Evolutionary conservation across 2,888 invertebrate genomes (phyloP).

Genomic region (Drosophila suboccidentalis): DNA sequence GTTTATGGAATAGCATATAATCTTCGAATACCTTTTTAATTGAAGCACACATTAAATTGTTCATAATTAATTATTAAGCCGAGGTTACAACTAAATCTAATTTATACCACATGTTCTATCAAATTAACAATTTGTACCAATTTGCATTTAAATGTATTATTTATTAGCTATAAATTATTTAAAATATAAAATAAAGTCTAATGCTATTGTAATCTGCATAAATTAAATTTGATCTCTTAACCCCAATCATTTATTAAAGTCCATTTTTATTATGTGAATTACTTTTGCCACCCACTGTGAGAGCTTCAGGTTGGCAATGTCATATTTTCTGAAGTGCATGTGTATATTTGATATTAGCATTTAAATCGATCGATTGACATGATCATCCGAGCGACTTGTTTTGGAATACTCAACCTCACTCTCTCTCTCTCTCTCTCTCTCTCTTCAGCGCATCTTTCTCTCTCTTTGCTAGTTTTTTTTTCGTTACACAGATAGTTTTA

Average conservation of each 20-base stretch:
- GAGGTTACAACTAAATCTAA: background rate
- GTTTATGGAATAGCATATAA: background rate
- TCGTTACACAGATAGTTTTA: conserved; percentile 50
- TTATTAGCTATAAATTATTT: background rate
- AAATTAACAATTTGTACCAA: background rate
- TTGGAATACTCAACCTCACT: background rate
- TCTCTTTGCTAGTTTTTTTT: background rate
- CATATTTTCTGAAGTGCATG: conserved; percentile 11
- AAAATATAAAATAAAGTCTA: background rate
- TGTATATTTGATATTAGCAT: conserved; percentile 42
- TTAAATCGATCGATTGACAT: conserved; percentile 42
- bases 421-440: background rate
- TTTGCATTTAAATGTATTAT: background rate
- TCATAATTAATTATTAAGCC: background rate
- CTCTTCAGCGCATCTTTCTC: background rate
- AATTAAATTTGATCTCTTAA: background rate
- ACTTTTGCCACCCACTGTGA: conserved; percentile 10
- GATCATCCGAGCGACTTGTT: conserved; percentile 10
- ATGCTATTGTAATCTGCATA: background rate
- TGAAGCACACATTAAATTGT: background rate
- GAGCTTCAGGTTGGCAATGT: conserved; percentile 13
- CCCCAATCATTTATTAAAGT: background rate
- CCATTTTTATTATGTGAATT: background rate
- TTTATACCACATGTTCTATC: background rate
- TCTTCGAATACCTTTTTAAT: background rate